Evolutionary conservation across 2,113 vertebrate species (phyloP).

Genomic region (Nesoenas mayeri): DNA sequence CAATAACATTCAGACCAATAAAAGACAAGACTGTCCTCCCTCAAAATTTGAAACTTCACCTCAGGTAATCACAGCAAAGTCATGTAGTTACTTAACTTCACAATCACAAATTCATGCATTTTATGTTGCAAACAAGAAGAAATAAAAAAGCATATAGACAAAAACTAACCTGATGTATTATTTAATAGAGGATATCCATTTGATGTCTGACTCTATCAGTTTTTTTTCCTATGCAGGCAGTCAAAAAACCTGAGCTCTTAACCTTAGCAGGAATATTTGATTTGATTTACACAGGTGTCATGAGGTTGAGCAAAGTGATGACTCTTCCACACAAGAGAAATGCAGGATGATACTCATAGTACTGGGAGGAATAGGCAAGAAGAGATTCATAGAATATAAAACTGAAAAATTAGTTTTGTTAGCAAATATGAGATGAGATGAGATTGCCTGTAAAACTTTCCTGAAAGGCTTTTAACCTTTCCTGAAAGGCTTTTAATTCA

Average conservation of each 20-base stretch:
- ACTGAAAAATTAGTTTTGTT: background rate
- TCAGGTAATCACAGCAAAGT: background rate
- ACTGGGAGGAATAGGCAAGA: background rate
- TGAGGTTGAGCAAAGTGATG: background rate
- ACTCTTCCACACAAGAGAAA: background rate
- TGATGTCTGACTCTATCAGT: background rate
- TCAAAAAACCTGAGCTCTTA: background rate
- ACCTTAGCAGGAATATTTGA: background rate
- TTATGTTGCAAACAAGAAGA: background rate
- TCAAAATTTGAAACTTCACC: background rate
- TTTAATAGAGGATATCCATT: background rate
- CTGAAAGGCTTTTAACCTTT: background rate
- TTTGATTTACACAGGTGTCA: background rate
- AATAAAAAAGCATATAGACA: background rate
- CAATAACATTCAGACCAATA: background rate
- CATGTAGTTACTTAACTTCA: background rate
- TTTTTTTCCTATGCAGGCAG: background rate
- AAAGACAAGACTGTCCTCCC: background rate
- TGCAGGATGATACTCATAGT: background rate
- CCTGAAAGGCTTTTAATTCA: too few species aligned
- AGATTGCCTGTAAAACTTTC: background rate
- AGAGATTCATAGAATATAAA: background rate
- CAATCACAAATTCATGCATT: background rate
- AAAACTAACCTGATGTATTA: background rate
- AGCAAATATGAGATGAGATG: background rate